phyloP scores from a whole-genome alignment of 2,113 vertebrate genomes.

The Agapornis roseicollis region DNA sequence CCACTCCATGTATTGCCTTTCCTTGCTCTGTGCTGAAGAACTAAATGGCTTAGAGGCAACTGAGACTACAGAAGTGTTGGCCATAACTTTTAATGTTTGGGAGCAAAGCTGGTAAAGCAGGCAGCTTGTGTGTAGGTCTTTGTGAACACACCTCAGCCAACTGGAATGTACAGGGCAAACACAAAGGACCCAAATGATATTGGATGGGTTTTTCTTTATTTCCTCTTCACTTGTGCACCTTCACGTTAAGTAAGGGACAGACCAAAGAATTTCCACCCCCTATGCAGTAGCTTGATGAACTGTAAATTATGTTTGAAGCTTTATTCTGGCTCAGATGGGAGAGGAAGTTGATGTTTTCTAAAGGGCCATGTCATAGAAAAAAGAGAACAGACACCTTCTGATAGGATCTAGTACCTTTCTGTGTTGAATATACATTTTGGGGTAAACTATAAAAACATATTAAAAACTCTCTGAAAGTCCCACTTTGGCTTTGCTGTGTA shows the following conservation, averaged over 20 bases:
- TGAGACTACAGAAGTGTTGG: not conserved
- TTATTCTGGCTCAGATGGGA: not conserved
- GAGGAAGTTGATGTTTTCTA: not conserved
- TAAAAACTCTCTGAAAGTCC: not conserved
- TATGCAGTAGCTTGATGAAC: not conserved
- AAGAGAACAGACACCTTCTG: not conserved
- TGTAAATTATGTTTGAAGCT: not conserved
- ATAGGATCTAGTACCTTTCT: not conserved
- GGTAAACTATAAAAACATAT: not conserved
- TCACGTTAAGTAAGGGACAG: not conserved
- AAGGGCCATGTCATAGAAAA: not conserved
- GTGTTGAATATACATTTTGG: not conserved
- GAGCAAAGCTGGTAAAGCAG: not conserved
- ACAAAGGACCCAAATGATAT: not conserved
- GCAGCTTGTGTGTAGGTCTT: not conserved
- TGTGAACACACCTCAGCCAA: not conserved
- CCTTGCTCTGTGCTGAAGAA: not conserved
- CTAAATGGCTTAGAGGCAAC: not conserved
- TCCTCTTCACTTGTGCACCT: not conserved
- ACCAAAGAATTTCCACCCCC: fast-evolving
- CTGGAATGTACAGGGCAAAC: not conserved
- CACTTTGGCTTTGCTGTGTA: not conserved
- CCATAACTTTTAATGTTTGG: too few species aligned
- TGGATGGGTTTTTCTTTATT: not conserved
- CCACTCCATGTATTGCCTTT: not conserved